A percentile compares a stretch with the other conserved stretches of the same genome.
Conservation (phyloP, 2,113 vertebrate species). For the Indri indri region DNA sequence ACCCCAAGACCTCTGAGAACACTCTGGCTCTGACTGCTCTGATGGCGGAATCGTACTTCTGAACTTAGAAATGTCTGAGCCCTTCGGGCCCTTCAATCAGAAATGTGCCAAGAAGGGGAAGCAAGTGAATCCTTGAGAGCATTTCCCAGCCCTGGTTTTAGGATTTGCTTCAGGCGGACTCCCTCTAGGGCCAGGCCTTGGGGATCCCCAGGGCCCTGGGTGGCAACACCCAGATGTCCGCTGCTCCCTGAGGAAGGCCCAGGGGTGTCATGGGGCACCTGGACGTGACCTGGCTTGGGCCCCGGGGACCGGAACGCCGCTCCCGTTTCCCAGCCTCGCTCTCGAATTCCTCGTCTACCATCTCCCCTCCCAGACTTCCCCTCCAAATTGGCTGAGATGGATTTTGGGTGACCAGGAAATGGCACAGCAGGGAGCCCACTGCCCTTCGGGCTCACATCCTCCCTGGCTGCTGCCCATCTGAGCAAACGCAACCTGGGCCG, state of each 20-base stretch:
- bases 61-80: neutral
- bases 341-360: neutral
- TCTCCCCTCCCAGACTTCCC: neutral
- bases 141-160: constrained; percentile 12
- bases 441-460: neutral
- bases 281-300: neutral
- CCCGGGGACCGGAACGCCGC: neutral
- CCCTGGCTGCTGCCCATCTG: neutral
- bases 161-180: constrained; percentile 55
- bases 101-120: constrained; percentile 51
- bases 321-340: neutral
- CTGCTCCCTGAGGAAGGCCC: neutral
- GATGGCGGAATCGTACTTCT: neutral
- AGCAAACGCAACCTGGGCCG: neutral
- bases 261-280: accelerated
- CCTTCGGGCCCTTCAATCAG: neutral
- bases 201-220: constrained; percentile 60
- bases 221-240: neutral
- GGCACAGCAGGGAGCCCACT: neutral
- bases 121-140: neutral
- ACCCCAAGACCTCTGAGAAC: neutral
- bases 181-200: constrained; percentile 53
- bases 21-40: neutral
- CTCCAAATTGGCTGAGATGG: neutral
- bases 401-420: neutral